These are phyloP conservation scores for Hesperophylax magnus DNA, from an alignment of 1,140 invertebrate species.

Conservation along the genomic window DNA sequence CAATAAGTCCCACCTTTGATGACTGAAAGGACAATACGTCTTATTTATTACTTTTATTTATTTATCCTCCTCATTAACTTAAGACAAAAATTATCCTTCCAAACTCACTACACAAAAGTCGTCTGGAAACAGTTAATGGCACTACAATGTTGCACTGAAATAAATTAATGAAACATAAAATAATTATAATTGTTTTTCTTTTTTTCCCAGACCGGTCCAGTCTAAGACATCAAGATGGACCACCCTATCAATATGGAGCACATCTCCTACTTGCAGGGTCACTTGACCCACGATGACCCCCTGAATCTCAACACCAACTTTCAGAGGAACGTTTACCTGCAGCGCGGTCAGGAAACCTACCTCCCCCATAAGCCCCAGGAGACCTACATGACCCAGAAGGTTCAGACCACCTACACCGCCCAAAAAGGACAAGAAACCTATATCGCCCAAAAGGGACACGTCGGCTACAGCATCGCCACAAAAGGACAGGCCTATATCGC, in stretches of 20 bases:
- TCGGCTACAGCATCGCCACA: conserved; percentile 21
- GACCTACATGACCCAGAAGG: conserved; percentile 22
- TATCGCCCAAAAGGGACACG: conserved; percentile 23
- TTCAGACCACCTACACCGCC: neutral
- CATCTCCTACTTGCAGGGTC: conserved; percentile 26
- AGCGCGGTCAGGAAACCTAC: conserved; percentile 25
- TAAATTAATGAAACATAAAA: no score
- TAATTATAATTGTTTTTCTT: neutral
- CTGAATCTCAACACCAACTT: conserved; percentile 40
- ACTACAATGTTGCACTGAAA: no score
- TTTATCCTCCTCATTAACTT: no score
- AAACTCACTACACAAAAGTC: no score
- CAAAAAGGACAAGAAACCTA: conserved; percentile 25
- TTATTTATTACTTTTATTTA: no score
- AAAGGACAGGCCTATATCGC: conserved; percentile 37
- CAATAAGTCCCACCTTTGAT: no score
- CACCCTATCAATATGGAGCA: conserved; percentile 39
- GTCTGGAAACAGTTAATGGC: no score
- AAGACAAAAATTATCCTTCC: no score
- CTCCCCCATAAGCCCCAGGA: conserved; percentile 28
- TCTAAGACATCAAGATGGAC: conserved; percentile 11
- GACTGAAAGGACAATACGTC: no score
- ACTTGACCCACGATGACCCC: conserved; percentile 19
- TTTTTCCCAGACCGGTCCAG: conserved; percentile 2
- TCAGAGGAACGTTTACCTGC: conserved; percentile 25